Evolutionary conservation across 2,113 vertebrate species (phyloP).

Genomic region (Melozone crissalis): DNA sequence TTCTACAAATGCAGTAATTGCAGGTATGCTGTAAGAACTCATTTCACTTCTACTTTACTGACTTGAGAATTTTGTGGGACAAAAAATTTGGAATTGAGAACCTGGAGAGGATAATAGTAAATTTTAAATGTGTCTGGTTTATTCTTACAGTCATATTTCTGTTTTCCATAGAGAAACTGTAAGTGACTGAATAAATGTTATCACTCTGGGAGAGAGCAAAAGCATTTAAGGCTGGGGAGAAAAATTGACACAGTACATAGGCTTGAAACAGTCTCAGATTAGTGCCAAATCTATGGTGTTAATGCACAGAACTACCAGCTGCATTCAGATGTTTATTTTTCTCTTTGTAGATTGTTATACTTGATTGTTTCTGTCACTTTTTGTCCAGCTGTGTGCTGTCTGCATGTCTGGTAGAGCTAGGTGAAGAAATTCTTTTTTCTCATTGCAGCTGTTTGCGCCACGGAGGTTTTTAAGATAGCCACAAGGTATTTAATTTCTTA

Average conservation of each 20-base stretch:
- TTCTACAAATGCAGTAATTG: slow-evolving; percentile 96
- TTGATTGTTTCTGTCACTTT: not conserved
- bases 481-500: slow-evolving; percentile 83
- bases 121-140: not conserved
- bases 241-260: not conserved
- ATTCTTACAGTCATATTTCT: not conserved
- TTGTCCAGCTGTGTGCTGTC: not conserved
- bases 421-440: not conserved
- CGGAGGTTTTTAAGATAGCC: slow-evolving; percentile 97
- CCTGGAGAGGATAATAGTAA: not conserved
- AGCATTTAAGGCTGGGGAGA: not conserved
- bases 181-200: not conserved
- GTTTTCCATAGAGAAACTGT: not conserved
- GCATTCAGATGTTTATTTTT: not conserved
- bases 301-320: not conserved
- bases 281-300: not conserved
- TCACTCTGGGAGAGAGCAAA: not conserved
- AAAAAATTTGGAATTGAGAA: not conserved
- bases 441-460: slow-evolving; percentile 88
- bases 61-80: not conserved
- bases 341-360: not conserved
- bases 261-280: not conserved
- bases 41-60: not conserved
- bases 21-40: slow-evolving; percentile 77
- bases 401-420: not conserved